phyloP scores from a whole-genome alignment of 2,113 vertebrate genomes.

The Rhinolophus sinicus region DNA sequence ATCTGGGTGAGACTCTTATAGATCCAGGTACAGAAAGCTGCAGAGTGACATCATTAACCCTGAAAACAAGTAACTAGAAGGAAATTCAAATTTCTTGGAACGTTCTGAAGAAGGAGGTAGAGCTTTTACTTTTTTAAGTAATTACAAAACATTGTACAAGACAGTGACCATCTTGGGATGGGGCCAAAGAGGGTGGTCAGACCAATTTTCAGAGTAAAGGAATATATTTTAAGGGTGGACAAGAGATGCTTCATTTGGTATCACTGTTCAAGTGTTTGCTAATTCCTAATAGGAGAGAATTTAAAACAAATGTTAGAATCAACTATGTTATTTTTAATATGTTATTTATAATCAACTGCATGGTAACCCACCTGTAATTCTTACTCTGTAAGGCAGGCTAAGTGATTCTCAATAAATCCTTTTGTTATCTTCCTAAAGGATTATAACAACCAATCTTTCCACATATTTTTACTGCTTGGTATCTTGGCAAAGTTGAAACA shows the following conservation, averaged over 20 bases:
- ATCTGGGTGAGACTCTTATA: not conserved
- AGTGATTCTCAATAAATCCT: not conserved
- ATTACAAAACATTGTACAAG: not conserved
- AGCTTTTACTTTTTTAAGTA: not conserved
- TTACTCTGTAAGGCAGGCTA: not conserved
- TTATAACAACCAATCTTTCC: not conserved
- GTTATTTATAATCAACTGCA: not conserved
- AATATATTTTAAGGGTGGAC: not conserved
- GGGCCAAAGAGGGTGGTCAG: not conserved
- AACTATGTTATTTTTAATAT: not conserved
- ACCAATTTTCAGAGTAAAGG: not conserved
- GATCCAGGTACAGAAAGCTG: not conserved
- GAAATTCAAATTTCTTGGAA: no score
- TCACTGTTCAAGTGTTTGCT: not conserved
- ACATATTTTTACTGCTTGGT: not conserved
- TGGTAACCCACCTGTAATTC: not conserved
- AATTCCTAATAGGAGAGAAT: not conserved
- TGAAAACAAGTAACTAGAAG: not conserved
- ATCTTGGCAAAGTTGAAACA: not conserved
- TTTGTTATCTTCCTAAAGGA: not conserved
- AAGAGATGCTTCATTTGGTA: not conserved
- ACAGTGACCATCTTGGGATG: not conserved
- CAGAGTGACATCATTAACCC: not conserved
- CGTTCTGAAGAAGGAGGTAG: no score
- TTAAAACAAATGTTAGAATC: slow-evolving; percentile 6